Conservation (phyloP, 2,113 vertebrate genomes). For the Engystomops pustulosus region DNA sequence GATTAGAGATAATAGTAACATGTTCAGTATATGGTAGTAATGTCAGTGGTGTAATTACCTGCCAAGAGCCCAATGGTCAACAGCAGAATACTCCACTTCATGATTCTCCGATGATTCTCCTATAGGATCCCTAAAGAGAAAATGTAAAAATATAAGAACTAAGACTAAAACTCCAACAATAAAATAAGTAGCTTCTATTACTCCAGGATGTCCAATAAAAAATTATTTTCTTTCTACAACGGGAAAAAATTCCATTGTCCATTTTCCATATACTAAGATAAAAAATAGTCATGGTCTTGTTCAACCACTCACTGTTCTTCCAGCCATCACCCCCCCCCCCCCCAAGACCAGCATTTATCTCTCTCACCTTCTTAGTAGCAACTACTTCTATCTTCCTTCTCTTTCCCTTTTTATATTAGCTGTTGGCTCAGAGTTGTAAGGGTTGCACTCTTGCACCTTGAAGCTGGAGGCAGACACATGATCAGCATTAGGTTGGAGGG, state of each 20-base stretch:
- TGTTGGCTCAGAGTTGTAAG: slow-evolving; percentile 30
- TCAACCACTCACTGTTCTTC: background rate
- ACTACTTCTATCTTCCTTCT: background rate
- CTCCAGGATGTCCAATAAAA: background rate
- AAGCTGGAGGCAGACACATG: slow-evolving; percentile 42
- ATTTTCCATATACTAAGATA: too few relatives aligned
- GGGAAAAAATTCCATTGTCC: too few relatives aligned
- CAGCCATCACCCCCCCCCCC: background rate
- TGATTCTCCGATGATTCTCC: slow-evolving; percentile 43
- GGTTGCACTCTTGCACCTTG: slow-evolving; percentile 51
- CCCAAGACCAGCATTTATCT: background rate
- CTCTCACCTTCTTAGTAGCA: slow-evolving; percentile 6
- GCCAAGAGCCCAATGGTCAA: slow-evolving; percentile 45
- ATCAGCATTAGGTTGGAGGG: slow-evolving; percentile 52
- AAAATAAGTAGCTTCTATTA: background rate
- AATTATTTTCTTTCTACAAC: background rate
- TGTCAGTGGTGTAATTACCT: too few relatives aligned
- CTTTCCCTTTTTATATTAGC: slow-evolving; percentile 20
- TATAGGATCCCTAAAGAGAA: background rate
- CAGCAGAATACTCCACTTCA: slow-evolving; percentile 48
- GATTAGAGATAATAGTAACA: background rate
- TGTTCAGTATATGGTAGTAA: too few relatives aligned
- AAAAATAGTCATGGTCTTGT: too few relatives aligned
- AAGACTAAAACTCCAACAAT: too few relatives aligned
- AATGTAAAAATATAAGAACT: too few relatives aligned